Evolutionary conservation across 2,888 invertebrate species (phyloP).

Genomic region (Melangyna quadrimaculata): DNA sequence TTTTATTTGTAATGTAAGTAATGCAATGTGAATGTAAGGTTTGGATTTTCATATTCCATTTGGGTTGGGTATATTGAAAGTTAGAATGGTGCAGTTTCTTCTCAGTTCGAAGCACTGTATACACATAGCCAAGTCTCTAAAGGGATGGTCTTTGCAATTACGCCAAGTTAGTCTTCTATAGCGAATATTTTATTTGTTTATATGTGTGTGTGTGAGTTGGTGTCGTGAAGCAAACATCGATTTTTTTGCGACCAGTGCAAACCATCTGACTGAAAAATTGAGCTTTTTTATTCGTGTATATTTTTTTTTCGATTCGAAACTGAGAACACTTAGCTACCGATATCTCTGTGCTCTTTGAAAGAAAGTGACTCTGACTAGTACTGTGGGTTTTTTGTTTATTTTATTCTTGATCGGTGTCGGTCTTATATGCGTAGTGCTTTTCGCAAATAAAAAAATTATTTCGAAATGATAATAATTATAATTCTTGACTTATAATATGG

Average conservation of each 20-base stretch:
- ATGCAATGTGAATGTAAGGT: constrained; percentile 59
- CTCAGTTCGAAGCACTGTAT: constrained; percentile 38
- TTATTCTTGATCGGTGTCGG: constrained; percentile 18
- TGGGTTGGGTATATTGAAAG: constrained; percentile 50
- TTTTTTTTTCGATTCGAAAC: constrained; percentile 53
- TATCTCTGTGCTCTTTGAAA: constrained; percentile 34
- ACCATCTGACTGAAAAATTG: constrained; percentile 46
- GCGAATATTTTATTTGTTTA: constrained; percentile 9
- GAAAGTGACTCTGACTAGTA: constrained; percentile 50
- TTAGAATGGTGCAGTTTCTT: constrained; percentile 43
- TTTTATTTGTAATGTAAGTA: constrained; percentile 72
- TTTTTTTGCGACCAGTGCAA: constrained; percentile 57
- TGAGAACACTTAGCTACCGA: not conserved
- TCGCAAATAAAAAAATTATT: constrained; percentile 8
- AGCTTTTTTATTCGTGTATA: constrained; percentile 57
- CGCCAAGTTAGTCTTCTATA: constrained; percentile 5
- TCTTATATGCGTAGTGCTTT: constrained; percentile 45
- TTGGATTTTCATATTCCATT: constrained; percentile 49
- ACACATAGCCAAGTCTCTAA: constrained; percentile 6
- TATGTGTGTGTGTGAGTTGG: constrained; percentile 27
- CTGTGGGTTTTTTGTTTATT: constrained; percentile 47
- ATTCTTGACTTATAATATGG: constrained; percentile 23
- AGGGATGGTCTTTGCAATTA: constrained; percentile 60
- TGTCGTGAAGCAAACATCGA: constrained; percentile 43
- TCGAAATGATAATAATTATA: constrained; percentile 23